Evolutionary conservation across 2,797 vertebrate genomes (phyloP), one percentile per base, ranked within the genome.

Genomic region (Semotilus atromaculatus): DNA sequence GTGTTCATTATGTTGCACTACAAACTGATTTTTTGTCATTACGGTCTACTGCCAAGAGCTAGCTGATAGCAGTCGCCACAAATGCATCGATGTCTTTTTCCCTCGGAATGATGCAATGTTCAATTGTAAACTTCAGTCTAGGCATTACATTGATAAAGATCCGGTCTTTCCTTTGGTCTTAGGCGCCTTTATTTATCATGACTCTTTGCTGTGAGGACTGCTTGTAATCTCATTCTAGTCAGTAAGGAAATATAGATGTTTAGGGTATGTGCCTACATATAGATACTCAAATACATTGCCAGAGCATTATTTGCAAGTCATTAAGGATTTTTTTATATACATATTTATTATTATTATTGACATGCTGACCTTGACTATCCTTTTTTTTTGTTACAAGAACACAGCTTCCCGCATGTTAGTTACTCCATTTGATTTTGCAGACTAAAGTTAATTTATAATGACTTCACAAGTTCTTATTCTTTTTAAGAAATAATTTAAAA

Each of bases 281-380:
- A 79, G 51, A 75, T 67, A 51, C 26, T 58, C 58, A 26, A 78
- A 19, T 51, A 84, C 72, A 66, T 75, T 79, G 19, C 34, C 66
- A 85, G 55, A 58, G 13, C 29, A 86, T 77, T 67, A 80, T 81
- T 29, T 78, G 62, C 78, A 86, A 40, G 67, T 72, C n/a, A 73
- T 36, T 48, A 62, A 1, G 1, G n/a, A n/a, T 31, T 64, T 23
- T 11, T 62, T 62, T 16, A 31, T 18, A 6, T 16, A 29, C 5
- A 72, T 34, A 34, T 62, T 45, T 62, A n/a, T 70, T 68, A 34
- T 19, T 53, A 14, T 26, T 58, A 64, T 18, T 64, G 16, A 31
- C 16, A 21, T 29, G 3, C 10, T 60, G 80, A 40, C 66, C 62
- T 71, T 70, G 21, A n/a, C 23, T 1, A 58, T 58, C 6, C 29